phyloP scores from a whole-genome alignment of 2,888 invertebrate species.

The Drosophila nigritarsus region DNA sequence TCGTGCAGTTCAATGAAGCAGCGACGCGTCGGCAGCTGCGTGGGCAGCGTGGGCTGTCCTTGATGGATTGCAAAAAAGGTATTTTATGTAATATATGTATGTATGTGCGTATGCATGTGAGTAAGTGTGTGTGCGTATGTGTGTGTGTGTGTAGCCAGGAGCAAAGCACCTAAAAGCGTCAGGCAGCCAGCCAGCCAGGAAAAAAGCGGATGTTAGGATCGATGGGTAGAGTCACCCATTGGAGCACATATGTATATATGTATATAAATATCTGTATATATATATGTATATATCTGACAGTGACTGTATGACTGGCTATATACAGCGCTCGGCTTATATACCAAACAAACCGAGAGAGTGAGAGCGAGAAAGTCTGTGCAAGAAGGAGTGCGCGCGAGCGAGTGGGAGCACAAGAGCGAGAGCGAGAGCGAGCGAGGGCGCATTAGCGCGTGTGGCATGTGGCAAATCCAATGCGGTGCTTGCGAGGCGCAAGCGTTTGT shows the following conservation, averaged over 20 bases:
- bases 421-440: constrained; percentile 28
- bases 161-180: constrained; percentile 22
- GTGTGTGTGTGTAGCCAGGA: constrained; percentile 25
- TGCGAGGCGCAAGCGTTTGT: constrained; percentile 75
- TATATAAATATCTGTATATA: not conserved
- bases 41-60: constrained; percentile 50
- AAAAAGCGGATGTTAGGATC: not conserved
- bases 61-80: constrained; percentile 82
- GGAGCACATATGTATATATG: constrained; percentile 37
- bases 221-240: constrained; percentile 15
- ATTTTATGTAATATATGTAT: constrained; percentile 71
- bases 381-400: constrained; percentile 4
- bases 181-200: constrained; percentile 4
- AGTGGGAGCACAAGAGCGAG: constrained; percentile 11
- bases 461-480: constrained; percentile 46
- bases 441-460: constrained; percentile 12
- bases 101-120: not conserved
- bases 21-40: constrained; percentile 4
- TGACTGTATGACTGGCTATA: constrained; percentile 3
- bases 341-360: constrained; percentile 14
- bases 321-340: constrained; percentile 27
- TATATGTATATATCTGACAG: not conserved
- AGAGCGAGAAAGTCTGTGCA: constrained; percentile 7
- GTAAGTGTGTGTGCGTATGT: not conserved
- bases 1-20: constrained; percentile 50